Percentiles rank a stretch among this genome's conserved stretches.
phyloP scores from a whole-genome alignment of 2,797 vertebrate species.

The Poliocrania exsul region DNA sequence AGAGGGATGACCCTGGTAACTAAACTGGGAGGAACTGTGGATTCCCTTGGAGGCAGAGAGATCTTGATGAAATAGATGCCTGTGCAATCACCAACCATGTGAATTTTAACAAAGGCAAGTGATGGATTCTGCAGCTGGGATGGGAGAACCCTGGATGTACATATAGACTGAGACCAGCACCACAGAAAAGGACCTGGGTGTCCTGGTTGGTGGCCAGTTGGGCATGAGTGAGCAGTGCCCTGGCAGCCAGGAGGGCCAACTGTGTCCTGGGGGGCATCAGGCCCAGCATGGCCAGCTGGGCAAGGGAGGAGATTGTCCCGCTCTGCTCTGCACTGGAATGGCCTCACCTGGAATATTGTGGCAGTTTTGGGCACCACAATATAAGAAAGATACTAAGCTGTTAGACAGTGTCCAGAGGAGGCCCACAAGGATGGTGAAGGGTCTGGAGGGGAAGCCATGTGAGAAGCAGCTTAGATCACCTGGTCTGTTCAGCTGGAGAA shows the following conservation, averaged over 20 bases:
- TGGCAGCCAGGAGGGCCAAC: background rate
- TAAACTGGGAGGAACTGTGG: background rate
- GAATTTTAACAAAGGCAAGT: background rate
- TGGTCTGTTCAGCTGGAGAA: background rate
- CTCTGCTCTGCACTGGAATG: background rate
- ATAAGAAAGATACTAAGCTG: background rate
- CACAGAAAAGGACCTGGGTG: background rate
- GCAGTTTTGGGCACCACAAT: background rate
- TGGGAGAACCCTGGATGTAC: background rate
- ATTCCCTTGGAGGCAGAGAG: background rate
- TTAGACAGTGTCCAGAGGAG: background rate
- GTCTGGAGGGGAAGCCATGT: background rate
- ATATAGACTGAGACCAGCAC: background rate
- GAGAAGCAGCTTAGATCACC: background rate
- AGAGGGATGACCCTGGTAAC: background rate
- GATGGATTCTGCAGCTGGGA: background rate
- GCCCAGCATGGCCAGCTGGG: rapidly evolving
- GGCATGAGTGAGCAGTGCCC: background rate
- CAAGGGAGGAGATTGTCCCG: rapidly evolving
- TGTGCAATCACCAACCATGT: background rate
- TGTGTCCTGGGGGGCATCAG: background rate
- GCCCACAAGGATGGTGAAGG: background rate
- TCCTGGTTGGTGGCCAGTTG: background rate
- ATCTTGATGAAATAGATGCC: background rate
- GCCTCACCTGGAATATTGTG: background rate